Evolutionary conservation across 1,140 invertebrate genomes (phyloP), one percentile per base, ranked within the genome.

Genomic region (Cotesia glomerata): DNA sequence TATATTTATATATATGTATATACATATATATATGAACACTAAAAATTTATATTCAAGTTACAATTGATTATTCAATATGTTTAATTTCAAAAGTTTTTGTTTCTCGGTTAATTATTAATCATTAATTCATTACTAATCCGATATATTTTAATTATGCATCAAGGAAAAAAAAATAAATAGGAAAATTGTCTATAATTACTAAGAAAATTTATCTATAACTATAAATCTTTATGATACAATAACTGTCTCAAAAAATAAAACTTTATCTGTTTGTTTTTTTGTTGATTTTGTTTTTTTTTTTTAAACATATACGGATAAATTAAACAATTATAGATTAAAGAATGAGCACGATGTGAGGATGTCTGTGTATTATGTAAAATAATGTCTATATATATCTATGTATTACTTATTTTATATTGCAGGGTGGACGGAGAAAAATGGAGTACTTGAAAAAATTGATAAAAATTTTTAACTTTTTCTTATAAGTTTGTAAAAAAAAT

Each of bases 211-310:
- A 71, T 64, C 51, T 66, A 75, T 66, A 69, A 70, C 72, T 75
- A 69, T 72, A 45, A 45, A 45, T 45, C 11, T 66, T 66, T 16
- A 72, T 66, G 51, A 18, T 66, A 69, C 65, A 75, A 75, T 72
- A 75, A 75, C 70, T 75, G 68, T 75, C 65, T 75, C 72, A 75
- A 75, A 75, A 75, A 75, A 75, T 75, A 75, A 75, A 75, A 75
- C 69, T 75, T 69, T 69, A 72, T 69, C 72, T 75, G 26, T 66
- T 66, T 63, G 52, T 39, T 39, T 39, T 39, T 39, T 39, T 39
- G 7, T 45, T 45, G 7, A 9, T 45, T 45, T 45, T 45, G 7
- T 45, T 45, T 45, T 45, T 45, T 45, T 45, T 45, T 7, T 45
- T 45, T 45, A 63, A 63, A 63, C 18, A 58, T 63, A 26, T 35